Conservation (phyloP, 2,888 invertebrate species). For the Mythimna lalbum region DNA sequence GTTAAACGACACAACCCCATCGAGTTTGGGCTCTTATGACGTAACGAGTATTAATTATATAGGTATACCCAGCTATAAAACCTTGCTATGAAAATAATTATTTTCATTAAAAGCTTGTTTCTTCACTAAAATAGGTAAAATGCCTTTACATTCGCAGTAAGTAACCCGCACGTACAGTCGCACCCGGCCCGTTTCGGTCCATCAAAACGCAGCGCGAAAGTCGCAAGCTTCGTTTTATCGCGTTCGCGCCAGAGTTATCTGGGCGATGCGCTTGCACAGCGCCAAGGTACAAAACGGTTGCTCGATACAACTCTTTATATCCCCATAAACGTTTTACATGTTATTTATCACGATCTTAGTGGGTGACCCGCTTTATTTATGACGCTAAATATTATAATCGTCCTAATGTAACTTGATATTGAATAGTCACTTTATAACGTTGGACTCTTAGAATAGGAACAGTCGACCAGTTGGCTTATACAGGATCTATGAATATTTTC, state of each 20-base stretch:
- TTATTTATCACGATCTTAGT: constrained; percentile 73
- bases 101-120: no score
- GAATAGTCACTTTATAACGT: constrained; percentile 28
- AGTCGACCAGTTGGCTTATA: neutral
- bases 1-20: no score
- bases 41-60: no score
- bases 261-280: constrained; percentile 67
- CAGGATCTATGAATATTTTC: constrained; percentile 17
- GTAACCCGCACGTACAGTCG: constrained; percentile 62
- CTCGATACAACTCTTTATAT: constrained; percentile 69
- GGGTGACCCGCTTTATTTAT: constrained; percentile 69
- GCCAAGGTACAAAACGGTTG: constrained; percentile 72
- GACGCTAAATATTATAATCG: constrained; percentile 59
- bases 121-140: neutral
- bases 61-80: no score
- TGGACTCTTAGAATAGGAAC: neutral
- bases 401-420: constrained; percentile 55
- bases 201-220: constrained; percentile 77
- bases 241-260: constrained; percentile 75
- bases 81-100: no score
- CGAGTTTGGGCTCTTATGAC: no score
- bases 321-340: constrained; percentile 74
- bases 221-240: constrained; percentile 79
- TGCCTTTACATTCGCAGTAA: constrained; percentile 49
- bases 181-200: constrained; percentile 73